Percentiles rank a stretch among this genome's conserved stretches.
Conservation (phyloP, 2,888 invertebrate species). For the Zygaena filipendulae region DNA sequence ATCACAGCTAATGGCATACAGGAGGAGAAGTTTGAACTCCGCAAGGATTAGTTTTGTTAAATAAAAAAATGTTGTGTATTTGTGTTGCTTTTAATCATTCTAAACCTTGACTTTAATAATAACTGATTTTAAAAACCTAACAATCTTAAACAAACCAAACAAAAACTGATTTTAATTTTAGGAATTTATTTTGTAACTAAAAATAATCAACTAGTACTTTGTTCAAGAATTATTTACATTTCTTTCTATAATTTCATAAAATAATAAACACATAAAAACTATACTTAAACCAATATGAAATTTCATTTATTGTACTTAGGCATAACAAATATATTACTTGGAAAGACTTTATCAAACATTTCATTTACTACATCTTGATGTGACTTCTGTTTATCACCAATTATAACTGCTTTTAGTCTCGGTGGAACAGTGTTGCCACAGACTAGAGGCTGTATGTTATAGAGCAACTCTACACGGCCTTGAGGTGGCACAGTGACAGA, state of each 20-base stretch:
- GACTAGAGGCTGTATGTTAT: slow-evolving; percentile 83
- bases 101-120: slow-evolving; percentile 8
- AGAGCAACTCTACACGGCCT: slow-evolving; percentile 71
- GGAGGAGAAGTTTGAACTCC: slow-evolving; percentile 79
- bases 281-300: too few relatives aligned
- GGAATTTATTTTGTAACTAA: slow-evolving; percentile 49
- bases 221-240: slow-evolving; percentile 55
- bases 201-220: slow-evolving; percentile 34
- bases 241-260: slow-evolving; percentile 26
- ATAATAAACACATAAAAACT: too few relatives aligned
- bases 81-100: too few relatives aligned
- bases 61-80: slow-evolving; percentile 22
- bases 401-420: slow-evolving; percentile 60
- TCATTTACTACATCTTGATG: slow-evolving; percentile 48
- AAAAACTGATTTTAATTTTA: slow-evolving; percentile 49
- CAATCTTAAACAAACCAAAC: slow-evolving; percentile 28
- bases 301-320: slow-evolving; percentile 63
- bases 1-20: slow-evolving; percentile 89
- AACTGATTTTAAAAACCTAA: too few relatives aligned
- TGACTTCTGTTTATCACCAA: slow-evolving; percentile 36
- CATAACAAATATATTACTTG: slow-evolving; percentile 63
- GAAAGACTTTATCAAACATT: slow-evolving; percentile 60
- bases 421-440: slow-evolving; percentile 81
- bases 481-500: slow-evolving; percentile 71
- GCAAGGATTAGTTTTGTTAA: slow-evolving; percentile 82